Conservation (phyloP, 2,113 vertebrate species). For the Pseudorectes ferrugineus region DNA sequence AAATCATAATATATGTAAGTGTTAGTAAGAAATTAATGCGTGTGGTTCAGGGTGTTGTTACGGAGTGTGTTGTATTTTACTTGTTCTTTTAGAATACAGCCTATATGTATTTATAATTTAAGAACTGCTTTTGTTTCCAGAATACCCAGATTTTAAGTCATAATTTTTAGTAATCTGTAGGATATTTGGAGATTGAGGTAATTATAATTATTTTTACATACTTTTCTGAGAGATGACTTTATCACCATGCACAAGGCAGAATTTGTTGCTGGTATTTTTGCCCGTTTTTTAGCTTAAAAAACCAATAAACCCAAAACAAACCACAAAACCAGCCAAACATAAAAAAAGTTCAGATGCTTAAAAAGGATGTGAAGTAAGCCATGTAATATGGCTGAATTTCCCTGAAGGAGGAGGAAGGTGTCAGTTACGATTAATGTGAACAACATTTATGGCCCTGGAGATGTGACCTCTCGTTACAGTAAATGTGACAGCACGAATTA, state of each 20-base stretch:
- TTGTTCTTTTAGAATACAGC: not conserved
- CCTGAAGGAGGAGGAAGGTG: conserved; percentile 63
- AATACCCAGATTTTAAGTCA: not conserved
- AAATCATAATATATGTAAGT: not conserved
- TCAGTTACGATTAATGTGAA: conserved; percentile 72
- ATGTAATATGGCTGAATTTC: conserved; percentile 17
- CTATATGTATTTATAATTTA: not conserved
- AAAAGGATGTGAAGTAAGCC: conserved; percentile 35
- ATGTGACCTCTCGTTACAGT: conserved; percentile 69
- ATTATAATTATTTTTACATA: not conserved
- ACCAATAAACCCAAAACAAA: not conserved
- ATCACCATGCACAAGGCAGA: not conserved
- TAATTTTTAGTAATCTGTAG: not conserved
- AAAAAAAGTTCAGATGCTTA: conserved; percentile 12
- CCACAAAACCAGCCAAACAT: not conserved
- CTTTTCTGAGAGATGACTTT: not conserved
- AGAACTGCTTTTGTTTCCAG: not conserved
- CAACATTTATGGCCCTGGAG: conserved; percentile 47
- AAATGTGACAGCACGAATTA: conserved; percentile 76
- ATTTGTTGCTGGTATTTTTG: not conserved
- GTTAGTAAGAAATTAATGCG: not conserved
- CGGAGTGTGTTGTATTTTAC: not conserved
- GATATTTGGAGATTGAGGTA: not conserved
- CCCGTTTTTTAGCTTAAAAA: not conserved
- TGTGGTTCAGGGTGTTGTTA: not conserved